Conservation (phyloP, 1,140 invertebrate species). For the Thalassaphorura encarpata region DNA sequence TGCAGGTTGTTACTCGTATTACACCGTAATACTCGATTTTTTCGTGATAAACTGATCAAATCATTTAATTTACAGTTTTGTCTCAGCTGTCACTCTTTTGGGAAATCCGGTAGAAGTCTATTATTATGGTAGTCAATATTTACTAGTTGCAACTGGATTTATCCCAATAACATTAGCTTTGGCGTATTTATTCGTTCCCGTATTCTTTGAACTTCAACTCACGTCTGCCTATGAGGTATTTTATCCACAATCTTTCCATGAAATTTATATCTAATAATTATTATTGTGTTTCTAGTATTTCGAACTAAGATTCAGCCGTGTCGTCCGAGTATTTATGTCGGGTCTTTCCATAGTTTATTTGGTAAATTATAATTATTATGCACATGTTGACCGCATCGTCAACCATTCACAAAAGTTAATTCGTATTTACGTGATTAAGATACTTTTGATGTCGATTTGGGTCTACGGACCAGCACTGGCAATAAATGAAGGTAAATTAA, state of each 20-base stretch:
- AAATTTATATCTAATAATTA: not conserved
- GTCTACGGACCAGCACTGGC: constrained; percentile 1
- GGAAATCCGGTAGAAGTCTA: constrained; percentile 43
- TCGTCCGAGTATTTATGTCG: not conserved
- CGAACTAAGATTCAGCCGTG: not conserved
- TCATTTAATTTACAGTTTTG: constrained; percentile 31
- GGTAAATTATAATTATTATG: not conserved
- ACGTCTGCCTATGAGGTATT: constrained; percentile 76
- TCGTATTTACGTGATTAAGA: not conserved
- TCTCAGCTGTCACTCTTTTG: constrained; percentile 17
- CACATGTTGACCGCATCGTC: no score
- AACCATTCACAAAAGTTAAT: not conserved
- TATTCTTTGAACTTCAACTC: constrained; percentile 65
- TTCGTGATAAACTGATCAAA: not conserved
- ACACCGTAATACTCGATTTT: not conserved
- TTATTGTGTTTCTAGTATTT: constrained; percentile 8
- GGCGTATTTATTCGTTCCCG: constrained; percentile 60
- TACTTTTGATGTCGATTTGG: not conserved
- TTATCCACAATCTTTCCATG: not conserved
- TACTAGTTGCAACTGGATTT: constrained; percentile 50
- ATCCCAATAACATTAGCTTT: constrained; percentile 54
- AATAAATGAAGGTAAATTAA: not conserved
- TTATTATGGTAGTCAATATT: constrained; percentile 59
- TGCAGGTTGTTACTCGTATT: constrained; percentile 43
- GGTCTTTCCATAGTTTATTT: not conserved